phyloP scores from a whole-genome alignment of 2,888 invertebrate species.

The Amphipoea lucens region DNA sequence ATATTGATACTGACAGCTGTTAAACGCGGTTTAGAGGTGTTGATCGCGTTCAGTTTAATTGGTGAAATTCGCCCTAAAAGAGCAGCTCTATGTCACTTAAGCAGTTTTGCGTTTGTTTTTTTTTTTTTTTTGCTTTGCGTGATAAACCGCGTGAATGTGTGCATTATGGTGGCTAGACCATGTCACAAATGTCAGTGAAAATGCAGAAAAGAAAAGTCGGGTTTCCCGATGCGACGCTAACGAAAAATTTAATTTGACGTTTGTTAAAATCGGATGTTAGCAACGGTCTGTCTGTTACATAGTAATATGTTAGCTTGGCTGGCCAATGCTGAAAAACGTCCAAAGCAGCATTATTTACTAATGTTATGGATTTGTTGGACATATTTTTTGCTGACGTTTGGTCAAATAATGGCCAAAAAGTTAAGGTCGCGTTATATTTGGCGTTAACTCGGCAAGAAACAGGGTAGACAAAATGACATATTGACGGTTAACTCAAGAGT shows the following conservation, averaged over 20 bases:
- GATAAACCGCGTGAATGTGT: constrained; percentile 5
- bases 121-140: constrained; percentile 11
- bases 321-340: neutral
- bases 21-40: neutral
- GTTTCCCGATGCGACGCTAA: neutral
- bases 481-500: constrained; percentile 82
- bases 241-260: constrained; percentile 6
- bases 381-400: constrained; percentile 10
- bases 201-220: neutral
- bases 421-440: constrained; percentile 4
- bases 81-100: constrained; percentile 18
- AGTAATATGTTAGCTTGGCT: constrained; percentile 8
- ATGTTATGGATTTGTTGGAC: neutral
- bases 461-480: constrained; percentile 81
- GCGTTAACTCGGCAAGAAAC: constrained; percentile 66
- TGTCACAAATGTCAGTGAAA: constrained; percentile 46
- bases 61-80: neutral
- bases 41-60: neutral
- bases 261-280: neutral
- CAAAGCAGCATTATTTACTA: neutral
- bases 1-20: neutral
- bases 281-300: neutral
- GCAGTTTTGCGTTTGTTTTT: neutral
- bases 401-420: constrained; percentile 7
- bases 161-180: constrained; percentile 37